phyloP scores from a whole-genome alignment of 37 sponge, comb jelly and placozoan species.

The Haliclona indistincta region DNA sequence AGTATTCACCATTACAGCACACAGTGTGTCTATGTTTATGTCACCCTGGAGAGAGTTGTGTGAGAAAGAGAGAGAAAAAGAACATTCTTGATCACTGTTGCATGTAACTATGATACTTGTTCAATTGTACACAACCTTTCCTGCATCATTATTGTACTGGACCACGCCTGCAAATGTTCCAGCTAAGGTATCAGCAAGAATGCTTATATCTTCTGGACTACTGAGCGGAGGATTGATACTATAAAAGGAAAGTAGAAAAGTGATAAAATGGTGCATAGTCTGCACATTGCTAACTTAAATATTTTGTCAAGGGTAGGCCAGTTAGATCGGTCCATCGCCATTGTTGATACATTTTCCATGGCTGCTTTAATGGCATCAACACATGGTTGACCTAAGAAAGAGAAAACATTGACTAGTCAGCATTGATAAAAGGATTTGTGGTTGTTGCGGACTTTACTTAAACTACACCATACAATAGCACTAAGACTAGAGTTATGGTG shows the following conservation, averaged over 20 bases:
- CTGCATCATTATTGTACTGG: conserved; percentile 83
- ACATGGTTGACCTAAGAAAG: conserved; percentile 5
- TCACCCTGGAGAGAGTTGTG: conserved; percentile 30
- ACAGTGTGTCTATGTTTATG: conserved; percentile 61
- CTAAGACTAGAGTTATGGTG: too few relatives aligned
- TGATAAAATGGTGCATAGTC: neutral
- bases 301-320: conserved; percentile 13
- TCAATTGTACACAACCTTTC: neutral
- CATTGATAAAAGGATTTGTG: too few relatives aligned
- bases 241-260: too few relatives aligned
- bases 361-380: conserved; percentile 20
- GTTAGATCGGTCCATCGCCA: neutral
- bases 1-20: conserved; percentile 63
- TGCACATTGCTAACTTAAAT: conserved; percentile 19
- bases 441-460: too few relatives aligned
- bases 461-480: too few relatives aligned
- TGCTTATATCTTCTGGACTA: conserved; percentile 33
- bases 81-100: neutral
- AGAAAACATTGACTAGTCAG: neutral
- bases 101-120: neutral
- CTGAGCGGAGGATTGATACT: conserved; percentile 49
- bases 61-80: neutral
- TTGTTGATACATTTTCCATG: neutral
- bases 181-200: conserved; percentile 44
- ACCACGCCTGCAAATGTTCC: conserved; percentile 81